A percentile compares a stretch with the other conserved stretches of the same genome.
Evolutionary conservation across 2,797 vertebrate genomes (phyloP).

Genomic region (Tangara arthus): DNA sequence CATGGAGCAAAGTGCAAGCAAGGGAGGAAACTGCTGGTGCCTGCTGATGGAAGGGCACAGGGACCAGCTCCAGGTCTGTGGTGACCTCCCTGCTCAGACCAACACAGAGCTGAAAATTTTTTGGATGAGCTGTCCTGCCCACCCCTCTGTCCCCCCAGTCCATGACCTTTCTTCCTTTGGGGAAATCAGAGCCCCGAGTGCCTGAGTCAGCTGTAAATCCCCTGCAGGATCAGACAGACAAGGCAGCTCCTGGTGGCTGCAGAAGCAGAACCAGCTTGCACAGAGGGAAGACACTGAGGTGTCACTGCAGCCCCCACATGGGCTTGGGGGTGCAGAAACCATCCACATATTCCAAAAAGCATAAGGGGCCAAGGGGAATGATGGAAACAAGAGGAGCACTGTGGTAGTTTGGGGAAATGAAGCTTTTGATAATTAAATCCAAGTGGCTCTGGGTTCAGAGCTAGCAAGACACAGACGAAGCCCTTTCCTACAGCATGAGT

Average conservation of each 20-base stretch:
- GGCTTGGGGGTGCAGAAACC: neutral
- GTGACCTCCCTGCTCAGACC: neutral
- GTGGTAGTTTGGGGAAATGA: neutral
- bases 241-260: neutral
- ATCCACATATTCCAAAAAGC: neutral
- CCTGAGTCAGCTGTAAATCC: conserved; percentile 51
- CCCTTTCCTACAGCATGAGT: rapidly evolving
- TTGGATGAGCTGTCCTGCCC: neutral
- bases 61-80: neutral
- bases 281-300: rapidly evolving
- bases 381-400: neutral
- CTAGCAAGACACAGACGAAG: rapidly evolving
- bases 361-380: neutral
- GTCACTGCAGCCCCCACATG: neutral
- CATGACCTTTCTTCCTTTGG: neutral
- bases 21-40: neutral
- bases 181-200: neutral
- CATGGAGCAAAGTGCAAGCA: rapidly evolving
- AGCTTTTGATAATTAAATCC: neutral
- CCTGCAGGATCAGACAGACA: neutral
- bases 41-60: neutral
- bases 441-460: neutral
- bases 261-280: neutral
- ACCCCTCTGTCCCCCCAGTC: rapidly evolving
- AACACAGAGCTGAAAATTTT: rapidly evolving